A percentile compares a stretch with the other conserved stretches of the same genome.
phyloP scores from a whole-genome alignment of 2,888 invertebrate species.

The Habrosyne pyritoides region DNA sequence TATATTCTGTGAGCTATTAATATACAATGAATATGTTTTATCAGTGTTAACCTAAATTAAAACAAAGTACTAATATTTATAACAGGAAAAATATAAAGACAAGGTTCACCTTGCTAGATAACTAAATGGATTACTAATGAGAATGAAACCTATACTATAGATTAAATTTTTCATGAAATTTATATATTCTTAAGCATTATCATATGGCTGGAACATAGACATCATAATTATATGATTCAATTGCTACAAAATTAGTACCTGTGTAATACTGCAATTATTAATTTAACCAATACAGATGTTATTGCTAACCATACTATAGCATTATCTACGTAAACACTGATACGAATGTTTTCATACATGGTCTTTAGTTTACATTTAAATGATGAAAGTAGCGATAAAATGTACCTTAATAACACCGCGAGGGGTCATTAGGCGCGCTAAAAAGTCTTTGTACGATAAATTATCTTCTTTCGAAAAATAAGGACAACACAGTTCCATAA shows the following conservation, averaged over 20 bases:
- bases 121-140: background rate
- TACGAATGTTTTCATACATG: conserved; percentile 64
- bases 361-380: conserved; percentile 38
- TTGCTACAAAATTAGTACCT: background rate
- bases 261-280: conserved; percentile 26
- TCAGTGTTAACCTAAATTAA: conserved; percentile 1
- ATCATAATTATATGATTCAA: background rate
- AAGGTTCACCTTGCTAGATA: conserved; percentile 2
- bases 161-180: background rate
- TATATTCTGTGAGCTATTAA: background rate
- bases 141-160: background rate
- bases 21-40: background rate
- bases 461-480: conserved; percentile 72
- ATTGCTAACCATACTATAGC: conserved; percentile 40
- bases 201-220: background rate
- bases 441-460: conserved; percentile 63
- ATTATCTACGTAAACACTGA: conserved; percentile 70
- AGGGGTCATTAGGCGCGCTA: conserved; percentile 76
- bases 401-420: conserved; percentile 71
- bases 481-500: conserved; percentile 76
- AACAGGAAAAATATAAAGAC: background rate
- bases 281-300: conserved; percentile 35
- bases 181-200: background rate
- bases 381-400: conserved; percentile 41
- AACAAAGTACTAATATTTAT: background rate